Evolutionary conservation across 37 sponge, comb jelly and placozoan genomes (phyloP), one percentile per base, ranked within the genome.

Genomic region (Hexactinellida sp.): DNA sequence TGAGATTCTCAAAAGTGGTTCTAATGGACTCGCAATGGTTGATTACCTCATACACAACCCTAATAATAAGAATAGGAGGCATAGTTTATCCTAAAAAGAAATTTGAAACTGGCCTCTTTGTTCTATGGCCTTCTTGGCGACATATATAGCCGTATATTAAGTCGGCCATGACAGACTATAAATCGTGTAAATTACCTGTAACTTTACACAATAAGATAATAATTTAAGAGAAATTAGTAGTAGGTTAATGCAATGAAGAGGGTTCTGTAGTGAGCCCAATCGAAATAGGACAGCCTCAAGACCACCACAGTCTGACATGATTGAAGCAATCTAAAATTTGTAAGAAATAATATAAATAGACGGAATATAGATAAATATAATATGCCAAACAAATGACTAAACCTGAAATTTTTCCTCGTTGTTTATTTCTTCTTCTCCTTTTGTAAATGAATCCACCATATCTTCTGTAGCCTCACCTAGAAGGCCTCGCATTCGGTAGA

Each of bases 391-490:
- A 19, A 16, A 47, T 47, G 13, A 63, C 3, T 7, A 63, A 25
- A 63, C 76, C 34, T 90, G 92, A 36, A 89, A 87, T 71, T 96
- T 88, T 52, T 96, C 94, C 30, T 93, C 94, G 39, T 96, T 89
- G 0, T 82, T 84, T 36, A 83, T 88, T 38, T 91, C 85, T 82
- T 86, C 92, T 34, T 87, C 86, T 16, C 86, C 93, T 37, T 37
- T 39, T 76, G 86, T 88, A 82, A 96, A 87, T 16, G 86, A 38
- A 87, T 96, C 92, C 16, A 96, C 88, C 37, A 96, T 92, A 83
- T 96, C 97, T 85, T 96, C 97, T 0, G 97, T 96, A 37, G 97
- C 97, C 37, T 96, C 97, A 25, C 97, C 97, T 35, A 96, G 84
- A 52, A 96, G 94, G 3, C 91, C 94, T 83, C 93, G 89, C 97